These are phyloP conservation scores for Pseudochaenichthys georgianus DNA, from an alignment of 2,797 vertebrate genomes.

Conservation along the genomic window DNA sequence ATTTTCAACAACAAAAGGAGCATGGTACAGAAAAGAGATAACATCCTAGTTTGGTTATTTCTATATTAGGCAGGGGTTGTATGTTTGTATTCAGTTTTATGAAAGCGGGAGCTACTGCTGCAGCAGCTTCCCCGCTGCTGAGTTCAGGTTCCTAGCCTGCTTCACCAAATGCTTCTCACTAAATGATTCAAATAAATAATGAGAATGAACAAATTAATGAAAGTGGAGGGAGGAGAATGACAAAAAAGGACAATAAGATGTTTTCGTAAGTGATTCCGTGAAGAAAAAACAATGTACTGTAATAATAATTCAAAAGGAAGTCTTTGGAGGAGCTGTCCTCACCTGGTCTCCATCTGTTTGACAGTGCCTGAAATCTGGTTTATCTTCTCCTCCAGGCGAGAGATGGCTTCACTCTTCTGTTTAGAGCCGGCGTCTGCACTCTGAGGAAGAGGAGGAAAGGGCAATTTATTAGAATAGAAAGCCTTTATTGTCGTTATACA, in stretches of 20 bases:
- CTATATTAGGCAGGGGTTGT: conserved; percentile 74
- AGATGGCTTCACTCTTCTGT: conserved; percentile 94
- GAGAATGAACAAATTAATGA: conserved; percentile 67
- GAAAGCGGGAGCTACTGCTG: conserved; percentile 86
- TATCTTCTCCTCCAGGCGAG: conserved; percentile 96
- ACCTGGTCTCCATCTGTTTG: conserved; percentile 98
- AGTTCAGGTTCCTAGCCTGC: conserved; percentile 97
- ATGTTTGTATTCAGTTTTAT: conserved; percentile 58
- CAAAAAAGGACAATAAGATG: conserved; percentile 78
- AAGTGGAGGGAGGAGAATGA: conserved; percentile 69
- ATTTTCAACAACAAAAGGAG: conserved; percentile 71
- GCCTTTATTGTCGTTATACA: too few species aligned
- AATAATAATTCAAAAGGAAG: neutral
- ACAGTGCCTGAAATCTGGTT: conserved; percentile 97
- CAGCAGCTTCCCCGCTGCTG: conserved; percentile 93
- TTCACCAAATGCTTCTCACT: conserved; percentile 98
- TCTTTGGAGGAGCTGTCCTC: conserved; percentile 47
- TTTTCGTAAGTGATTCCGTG: conserved; percentile 31
- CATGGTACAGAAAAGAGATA: conserved; percentile 75
- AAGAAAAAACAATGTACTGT: neutral
- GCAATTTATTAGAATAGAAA: too few species aligned
- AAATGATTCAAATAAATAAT: conserved; percentile 39
- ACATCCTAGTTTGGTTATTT: conserved; percentile 76
- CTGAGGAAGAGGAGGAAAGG: conserved; percentile 71
- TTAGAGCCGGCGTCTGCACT: conserved; percentile 90